phyloP scores from a whole-genome alignment of 2,888 invertebrate species.

The Noctuana brunneofusca region DNA sequence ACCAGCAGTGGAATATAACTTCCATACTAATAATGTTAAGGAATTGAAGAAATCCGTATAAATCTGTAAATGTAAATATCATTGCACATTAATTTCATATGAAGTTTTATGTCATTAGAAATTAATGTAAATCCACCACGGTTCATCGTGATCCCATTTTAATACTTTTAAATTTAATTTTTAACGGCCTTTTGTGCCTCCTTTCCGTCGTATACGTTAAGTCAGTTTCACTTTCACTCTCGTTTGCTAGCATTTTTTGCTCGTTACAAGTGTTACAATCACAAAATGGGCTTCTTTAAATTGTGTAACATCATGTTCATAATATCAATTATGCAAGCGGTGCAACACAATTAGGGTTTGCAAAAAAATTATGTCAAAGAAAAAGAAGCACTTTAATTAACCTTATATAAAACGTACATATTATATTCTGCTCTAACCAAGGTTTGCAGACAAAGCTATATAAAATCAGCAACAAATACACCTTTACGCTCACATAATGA shows the following conservation, averaged over 20 bases:
- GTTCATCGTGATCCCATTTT: background rate
- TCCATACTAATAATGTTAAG: no score
- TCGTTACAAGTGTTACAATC: slow-evolving; percentile 7
- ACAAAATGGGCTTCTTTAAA: slow-evolving; percentile 19
- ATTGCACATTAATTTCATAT: no score
- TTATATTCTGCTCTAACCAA: no score
- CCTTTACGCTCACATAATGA: background rate
- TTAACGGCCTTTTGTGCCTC: background rate
- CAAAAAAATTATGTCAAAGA: background rate
- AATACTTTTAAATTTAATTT: background rate
- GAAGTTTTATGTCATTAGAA: no score
- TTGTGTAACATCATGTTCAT: slow-evolving; percentile 12
- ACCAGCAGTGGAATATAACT: background rate
- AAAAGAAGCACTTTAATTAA: background rate
- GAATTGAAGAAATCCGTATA: no score
- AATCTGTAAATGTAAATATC: no score
- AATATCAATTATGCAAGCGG: background rate
- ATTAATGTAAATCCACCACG: no score
- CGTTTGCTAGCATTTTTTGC: slow-evolving; percentile 10
- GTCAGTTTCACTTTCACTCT: slow-evolving; percentile 25
- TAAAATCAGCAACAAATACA: background rate
- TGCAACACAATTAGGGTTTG: background rate
- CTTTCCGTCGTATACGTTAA: background rate
- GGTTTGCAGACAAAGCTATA: no score
- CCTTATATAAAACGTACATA: no score